Percentiles rank a stretch among this genome's conserved stretches.
These are phyloP conservation scores for Leptocoma aspasia DNA, from an alignment of 2,113 vertebrate species.

Conservation along the genomic window DNA sequence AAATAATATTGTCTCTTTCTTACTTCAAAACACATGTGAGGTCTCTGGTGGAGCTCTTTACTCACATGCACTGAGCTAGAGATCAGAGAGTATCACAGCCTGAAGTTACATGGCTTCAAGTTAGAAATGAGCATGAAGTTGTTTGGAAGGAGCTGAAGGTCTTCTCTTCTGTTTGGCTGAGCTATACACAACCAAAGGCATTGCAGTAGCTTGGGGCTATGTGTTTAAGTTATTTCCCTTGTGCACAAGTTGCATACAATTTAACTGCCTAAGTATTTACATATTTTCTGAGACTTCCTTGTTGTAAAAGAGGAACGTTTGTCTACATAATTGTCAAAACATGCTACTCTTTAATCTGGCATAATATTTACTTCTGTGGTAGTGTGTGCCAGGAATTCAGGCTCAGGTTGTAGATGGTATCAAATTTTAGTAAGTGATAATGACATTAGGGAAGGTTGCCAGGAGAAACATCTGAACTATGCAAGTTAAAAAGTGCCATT, in stretches of 20 bases:
- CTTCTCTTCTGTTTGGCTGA: neutral
- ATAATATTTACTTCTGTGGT: conserved; percentile 22
- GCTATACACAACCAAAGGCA: neutral
- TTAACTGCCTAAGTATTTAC: conserved; percentile 39
- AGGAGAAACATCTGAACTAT: conserved; percentile 52
- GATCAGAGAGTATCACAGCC: conserved; percentile 20
- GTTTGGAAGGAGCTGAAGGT: neutral
- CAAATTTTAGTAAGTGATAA: conserved; percentile 59
- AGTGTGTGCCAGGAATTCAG: conserved; percentile 42
- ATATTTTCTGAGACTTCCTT: conserved; percentile 51
- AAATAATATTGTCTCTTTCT: neutral
- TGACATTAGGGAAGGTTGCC: conserved; percentile 14
- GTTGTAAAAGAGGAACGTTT: conserved; percentile 3
- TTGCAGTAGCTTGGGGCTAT: neutral
- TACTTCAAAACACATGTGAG: neutral
- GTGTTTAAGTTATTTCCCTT: neutral
- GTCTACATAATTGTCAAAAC: conserved; percentile 51
- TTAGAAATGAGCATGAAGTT: neutral
- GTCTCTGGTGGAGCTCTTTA: neutral
- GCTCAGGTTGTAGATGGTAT: conserved; percentile 48
- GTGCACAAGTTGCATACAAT: neutral
- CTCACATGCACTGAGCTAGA: neutral
- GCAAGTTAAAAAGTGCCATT: conserved; percentile 28
- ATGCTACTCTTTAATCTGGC: conserved; percentile 40
- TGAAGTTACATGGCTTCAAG: neutral